A percentile compares a stretch with the other conserved stretches of the same genome.
These are phyloP conservation scores for Ictalurus furcatus DNA, from an alignment of 2,113 vertebrate genomes.

Conservation along the genomic window DNA sequence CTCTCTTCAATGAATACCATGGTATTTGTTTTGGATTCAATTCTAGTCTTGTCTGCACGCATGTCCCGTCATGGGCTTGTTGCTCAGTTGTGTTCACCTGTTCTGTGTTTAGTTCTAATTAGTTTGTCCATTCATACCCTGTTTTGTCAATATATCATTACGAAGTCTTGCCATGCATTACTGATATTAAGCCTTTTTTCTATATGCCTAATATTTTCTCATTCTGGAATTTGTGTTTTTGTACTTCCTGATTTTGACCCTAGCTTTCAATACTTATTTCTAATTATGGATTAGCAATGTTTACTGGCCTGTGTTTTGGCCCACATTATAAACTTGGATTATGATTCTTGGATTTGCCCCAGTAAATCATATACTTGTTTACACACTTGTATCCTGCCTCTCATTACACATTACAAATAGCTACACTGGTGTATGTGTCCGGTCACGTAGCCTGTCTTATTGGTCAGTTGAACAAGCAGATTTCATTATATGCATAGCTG, in stretches of 20 bases:
- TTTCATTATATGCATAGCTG: neutral
- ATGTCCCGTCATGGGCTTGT: neutral
- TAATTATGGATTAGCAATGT: neutral
- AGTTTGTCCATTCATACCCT: neutral
- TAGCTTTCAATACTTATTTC: neutral
- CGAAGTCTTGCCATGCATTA: neutral
- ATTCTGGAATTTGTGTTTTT: neutral
- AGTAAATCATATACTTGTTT: neutral
- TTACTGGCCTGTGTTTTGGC: neutral
- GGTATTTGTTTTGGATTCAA: neutral
- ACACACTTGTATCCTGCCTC: constrained; percentile 1
- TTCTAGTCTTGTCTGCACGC: neutral
- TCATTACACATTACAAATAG: constrained; percentile 8
- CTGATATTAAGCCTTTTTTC: neutral
- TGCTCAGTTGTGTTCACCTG: neutral
- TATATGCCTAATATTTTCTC: neutral
- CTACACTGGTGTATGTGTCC: neutral
- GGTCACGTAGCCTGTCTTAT: neutral
- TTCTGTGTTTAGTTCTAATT: neutral
- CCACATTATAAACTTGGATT: neutral
- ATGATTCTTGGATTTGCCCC: neutral
- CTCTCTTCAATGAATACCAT: neutral
- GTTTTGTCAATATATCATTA: neutral
- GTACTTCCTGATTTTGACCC: neutral
- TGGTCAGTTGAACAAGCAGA: neutral